phyloP scores from a whole-genome alignment of 2,888 invertebrate genomes.

The Drosophila quinaria region DNA sequence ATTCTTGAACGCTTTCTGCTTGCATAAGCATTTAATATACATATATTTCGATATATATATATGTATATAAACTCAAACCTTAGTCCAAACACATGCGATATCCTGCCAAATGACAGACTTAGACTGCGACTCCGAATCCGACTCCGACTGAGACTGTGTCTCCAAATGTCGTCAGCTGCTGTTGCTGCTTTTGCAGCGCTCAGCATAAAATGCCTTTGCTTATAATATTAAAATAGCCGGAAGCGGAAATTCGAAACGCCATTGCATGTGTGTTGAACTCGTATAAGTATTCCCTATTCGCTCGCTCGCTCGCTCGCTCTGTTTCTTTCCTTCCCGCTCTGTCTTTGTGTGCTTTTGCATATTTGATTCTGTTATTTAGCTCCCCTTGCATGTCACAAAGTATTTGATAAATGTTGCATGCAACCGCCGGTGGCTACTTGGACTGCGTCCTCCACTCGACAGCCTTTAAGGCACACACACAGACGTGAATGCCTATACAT shows the following conservation, averaged over 20 bases:
- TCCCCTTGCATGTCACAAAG: conserved; percentile 70
- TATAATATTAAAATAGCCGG: conserved; percentile 81
- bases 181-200: conserved; percentile 60
- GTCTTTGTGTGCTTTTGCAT: conserved; percentile 50
- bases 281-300: conserved; percentile 20
- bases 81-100: conserved; percentile 33
- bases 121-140: conserved; percentile 10
- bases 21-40: conserved; percentile 62
- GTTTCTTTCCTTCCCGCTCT: neutral
- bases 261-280: conserved; percentile 56
- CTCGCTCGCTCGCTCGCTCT: neutral
- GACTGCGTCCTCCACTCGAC: conserved; percentile 44
- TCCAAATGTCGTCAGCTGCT: conserved; percentile 49
- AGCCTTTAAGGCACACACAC: conserved; percentile 4
- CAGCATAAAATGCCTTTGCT: conserved; percentile 79
- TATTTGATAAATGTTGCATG: conserved; percentile 77
- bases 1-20: conserved; percentile 55
- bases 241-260: conserved; percentile 81
- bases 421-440: conserved; percentile 53
- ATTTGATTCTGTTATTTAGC: conserved; percentile 57
- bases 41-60: conserved; percentile 1
- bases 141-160: conserved; percentile 4
- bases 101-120: conserved; percentile 52
- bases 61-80: conserved; percentile 1
- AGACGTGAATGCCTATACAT: conserved; percentile 3